A percentile compares a stretch with the other conserved stretches of the same genome.
Evolutionary conservation across 2,113 vertebrate genomes (phyloP).

Genomic region (Eptesicus fuscus): DNA sequence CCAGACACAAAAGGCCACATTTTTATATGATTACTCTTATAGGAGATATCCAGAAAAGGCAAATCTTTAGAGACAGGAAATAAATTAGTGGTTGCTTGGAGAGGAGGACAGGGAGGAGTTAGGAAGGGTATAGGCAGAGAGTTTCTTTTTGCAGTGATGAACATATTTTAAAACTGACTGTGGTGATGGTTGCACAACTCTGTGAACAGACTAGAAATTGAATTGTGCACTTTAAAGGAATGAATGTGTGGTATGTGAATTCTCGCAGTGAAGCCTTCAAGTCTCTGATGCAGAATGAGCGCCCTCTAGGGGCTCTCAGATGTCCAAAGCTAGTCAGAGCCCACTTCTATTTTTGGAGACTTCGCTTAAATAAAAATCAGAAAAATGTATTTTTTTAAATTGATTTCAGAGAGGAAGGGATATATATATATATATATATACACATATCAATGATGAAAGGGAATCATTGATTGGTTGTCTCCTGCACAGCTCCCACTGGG

Average conservation of each 20-base stretch:
- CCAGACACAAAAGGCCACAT: background rate
- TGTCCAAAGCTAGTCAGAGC: background rate
- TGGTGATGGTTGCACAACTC: background rate
- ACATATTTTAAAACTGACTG: background rate
- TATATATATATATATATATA: too few species aligned
- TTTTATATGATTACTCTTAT: background rate
- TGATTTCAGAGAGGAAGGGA: too few species aligned
- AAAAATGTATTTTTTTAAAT: background rate
- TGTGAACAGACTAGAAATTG: background rate
- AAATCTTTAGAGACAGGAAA: background rate
- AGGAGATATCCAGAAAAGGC: background rate
- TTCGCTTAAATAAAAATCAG: background rate
- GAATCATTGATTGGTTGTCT: too few species aligned
- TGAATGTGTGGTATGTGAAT: background rate
- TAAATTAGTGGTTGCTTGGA: background rate
- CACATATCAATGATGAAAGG: too few species aligned
- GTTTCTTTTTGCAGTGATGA: background rate
- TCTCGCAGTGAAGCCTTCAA: background rate
- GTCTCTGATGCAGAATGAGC: background rate
- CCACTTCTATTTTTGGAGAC: background rate
- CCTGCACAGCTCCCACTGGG: too few species aligned
- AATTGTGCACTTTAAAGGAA: background rate
- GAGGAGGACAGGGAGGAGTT: background rate
- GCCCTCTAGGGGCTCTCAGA: conserved; percentile 42
- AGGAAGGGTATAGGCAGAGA: background rate